Percentiles rank a stretch among this genome's conserved stretches.
Evolutionary conservation across 2,113 vertebrate genomes (phyloP).

Genomic region (Struthidea cinerea): DNA sequence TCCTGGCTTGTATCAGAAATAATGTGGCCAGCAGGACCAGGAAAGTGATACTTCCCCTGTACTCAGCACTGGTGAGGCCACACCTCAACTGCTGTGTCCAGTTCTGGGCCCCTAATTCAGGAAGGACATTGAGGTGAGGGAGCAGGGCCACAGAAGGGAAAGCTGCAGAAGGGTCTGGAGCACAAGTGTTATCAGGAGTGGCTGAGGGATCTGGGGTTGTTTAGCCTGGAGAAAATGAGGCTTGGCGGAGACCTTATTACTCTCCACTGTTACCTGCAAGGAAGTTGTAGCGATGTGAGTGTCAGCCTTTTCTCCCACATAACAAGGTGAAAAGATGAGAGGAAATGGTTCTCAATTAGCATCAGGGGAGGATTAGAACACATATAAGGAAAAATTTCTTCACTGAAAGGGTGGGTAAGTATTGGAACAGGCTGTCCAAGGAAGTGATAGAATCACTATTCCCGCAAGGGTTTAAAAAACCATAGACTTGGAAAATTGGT

Average conservation of each 20-base stretch:
- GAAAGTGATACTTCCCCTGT: neutral
- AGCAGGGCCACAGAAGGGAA: neutral
- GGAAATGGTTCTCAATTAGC: neutral
- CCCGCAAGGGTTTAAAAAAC: neutral
- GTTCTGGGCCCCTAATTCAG: neutral
- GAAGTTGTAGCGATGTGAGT: neutral
- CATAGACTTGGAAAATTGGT: neutral
- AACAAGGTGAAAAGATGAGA: neutral
- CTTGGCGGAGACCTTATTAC: rapidly evolving
- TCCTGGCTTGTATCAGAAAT: neutral
- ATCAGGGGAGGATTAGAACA: neutral
- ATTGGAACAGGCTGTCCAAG: neutral
- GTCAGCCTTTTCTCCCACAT: neutral
- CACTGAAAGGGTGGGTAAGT: neutral
- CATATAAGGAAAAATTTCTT: neutral
- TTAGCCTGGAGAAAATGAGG: neutral
- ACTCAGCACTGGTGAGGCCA: neutral
- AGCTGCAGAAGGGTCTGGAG: neutral
- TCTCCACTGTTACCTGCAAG: neutral
- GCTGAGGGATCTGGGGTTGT: neutral
- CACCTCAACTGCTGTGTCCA: neutral
- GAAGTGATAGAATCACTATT: neutral
- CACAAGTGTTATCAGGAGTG: neutral
- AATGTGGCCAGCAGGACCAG: neutral
- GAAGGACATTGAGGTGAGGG: neutral